Evolutionary conservation across 2,888 invertebrate genomes (phyloP).

Genomic region (Embidobia sp.): DNA sequence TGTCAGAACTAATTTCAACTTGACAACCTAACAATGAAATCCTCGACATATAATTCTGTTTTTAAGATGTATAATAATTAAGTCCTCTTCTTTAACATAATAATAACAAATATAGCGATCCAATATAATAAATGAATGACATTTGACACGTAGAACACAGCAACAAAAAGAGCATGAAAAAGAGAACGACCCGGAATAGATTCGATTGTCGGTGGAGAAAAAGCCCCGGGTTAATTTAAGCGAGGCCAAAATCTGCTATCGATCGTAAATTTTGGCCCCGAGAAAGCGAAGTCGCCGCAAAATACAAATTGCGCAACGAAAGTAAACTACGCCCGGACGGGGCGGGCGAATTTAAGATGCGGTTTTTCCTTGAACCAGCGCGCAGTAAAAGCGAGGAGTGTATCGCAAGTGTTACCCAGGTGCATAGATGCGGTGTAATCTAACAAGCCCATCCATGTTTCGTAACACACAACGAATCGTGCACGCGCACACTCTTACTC

Average conservation of each 20-base stretch:
- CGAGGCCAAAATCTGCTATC: conserved; percentile 23
- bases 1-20: too few relatives aligned
- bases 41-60: too few relatives aligned
- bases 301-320: conserved; percentile 42
- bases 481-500: conserved; percentile 20
- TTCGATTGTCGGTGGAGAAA: too few relatives aligned
- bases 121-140: too few relatives aligned
- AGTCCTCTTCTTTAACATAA: too few relatives aligned
- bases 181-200: too few relatives aligned
- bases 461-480: conserved; percentile 51
- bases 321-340: conserved; percentile 19
- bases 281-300: conserved; percentile 21
- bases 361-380: conserved; percentile 49
- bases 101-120: too few relatives aligned
- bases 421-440: conserved; percentile 66
- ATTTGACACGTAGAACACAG: too few relatives aligned
- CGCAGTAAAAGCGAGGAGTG: conserved; percentile 44
- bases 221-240: too few relatives aligned
- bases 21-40: too few relatives aligned
- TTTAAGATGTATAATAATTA: too few relatives aligned
- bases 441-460: conserved; percentile 65
- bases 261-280: conserved; percentile 13
- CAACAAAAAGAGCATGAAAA: too few relatives aligned
- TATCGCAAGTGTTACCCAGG: conserved; percentile 63
- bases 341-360: conserved; percentile 40